Evolutionary conservation across 2,888 invertebrate species (phyloP).

Genomic region (Cephus sareptanus): DNA sequence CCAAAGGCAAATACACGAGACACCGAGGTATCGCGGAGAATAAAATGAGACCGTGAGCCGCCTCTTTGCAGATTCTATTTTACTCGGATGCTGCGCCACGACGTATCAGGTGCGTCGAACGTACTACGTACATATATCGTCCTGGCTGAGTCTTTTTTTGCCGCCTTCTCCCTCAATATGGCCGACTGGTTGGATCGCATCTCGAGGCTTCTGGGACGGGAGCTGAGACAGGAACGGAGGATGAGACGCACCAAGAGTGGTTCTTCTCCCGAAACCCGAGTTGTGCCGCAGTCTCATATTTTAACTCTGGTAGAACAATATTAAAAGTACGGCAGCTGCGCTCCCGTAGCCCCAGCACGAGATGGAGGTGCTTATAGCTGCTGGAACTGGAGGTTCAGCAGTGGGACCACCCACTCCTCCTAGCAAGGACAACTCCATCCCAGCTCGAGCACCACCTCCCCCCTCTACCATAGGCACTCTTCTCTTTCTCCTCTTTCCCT

Average conservation of each 20-base stretch:
- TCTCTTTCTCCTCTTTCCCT: conserved; percentile 14
- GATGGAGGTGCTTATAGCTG: not conserved
- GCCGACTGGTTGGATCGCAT: too few relatives aligned
- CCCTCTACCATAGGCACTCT: conserved; percentile 33
- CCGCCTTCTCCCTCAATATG: too few relatives aligned
- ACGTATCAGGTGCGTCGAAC: too few relatives aligned
- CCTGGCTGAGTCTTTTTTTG: too few relatives aligned
- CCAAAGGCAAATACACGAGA: too few relatives aligned
- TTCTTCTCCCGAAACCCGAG: conserved; percentile 1
- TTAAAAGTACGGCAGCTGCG: conserved; percentile 56
- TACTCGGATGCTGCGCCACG: too few relatives aligned
- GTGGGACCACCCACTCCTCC: conserved; percentile 39
- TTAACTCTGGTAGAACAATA: conserved; percentile 54
- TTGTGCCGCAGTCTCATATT: conserved; percentile 52
- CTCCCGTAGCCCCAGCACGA: conserved; percentile 19
- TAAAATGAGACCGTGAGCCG: too few relatives aligned
- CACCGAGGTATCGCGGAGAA: too few relatives aligned
- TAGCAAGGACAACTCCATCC: conserved; percentile 47
- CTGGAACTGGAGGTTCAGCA: conserved; percentile 27
- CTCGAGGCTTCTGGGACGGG: too few relatives aligned
- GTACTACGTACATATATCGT: too few relatives aligned
- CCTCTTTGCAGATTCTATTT: too few relatives aligned
- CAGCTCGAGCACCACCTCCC: conserved; percentile 42
- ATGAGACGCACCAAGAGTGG: not conserved
- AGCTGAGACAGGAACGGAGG: too few relatives aligned